phyloP scores from a whole-genome alignment of 2,797 vertebrate species.

The Mus minutoides region DNA sequence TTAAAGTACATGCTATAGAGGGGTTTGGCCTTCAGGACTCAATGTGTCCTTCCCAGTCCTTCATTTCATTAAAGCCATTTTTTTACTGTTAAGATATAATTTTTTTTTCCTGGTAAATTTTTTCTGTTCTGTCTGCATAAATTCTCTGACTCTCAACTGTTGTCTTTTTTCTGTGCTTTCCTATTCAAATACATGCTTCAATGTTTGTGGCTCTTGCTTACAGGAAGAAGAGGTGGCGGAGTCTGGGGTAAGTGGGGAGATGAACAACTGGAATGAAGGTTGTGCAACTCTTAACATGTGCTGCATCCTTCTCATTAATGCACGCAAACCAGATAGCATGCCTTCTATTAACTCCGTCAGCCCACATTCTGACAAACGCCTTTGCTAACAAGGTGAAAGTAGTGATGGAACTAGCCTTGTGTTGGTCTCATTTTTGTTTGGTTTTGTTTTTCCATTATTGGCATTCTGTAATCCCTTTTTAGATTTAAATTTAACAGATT shows the following conservation, averaged over 20 bases:
- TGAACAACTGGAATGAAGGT: constrained; percentile 87
- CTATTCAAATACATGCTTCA: constrained; percentile 95
- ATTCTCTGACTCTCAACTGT: constrained; percentile 88
- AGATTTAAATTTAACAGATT: constrained; percentile 55
- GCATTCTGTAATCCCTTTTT: constrained; percentile 14
- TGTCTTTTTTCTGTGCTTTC: constrained; percentile 90
- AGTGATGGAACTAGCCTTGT: constrained; percentile 58
- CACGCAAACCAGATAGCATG: constrained; percentile 89
- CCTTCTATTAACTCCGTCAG: constrained; percentile 88
- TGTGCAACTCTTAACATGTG: constrained; percentile 87
- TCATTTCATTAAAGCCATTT: constrained; percentile 82
- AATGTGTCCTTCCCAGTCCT: constrained; percentile 74
- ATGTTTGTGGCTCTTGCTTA: constrained; percentile 98
- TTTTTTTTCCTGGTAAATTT: constrained; percentile 83
- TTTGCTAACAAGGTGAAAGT: constrained; percentile 78
- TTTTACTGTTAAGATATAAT: constrained; percentile 82
- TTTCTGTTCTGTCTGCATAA: constrained; percentile 87
- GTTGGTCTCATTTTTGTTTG: not conserved
- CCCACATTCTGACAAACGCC: constrained; percentile 77
- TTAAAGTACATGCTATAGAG: not conserved
- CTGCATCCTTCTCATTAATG: constrained; percentile 89
- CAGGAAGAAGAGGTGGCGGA: constrained; percentile 99
- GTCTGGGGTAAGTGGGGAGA: constrained; percentile 98
- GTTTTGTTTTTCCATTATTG: constrained; percentile 52
- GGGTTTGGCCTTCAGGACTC: constrained; percentile 23